phyloP scores from a whole-genome alignment of 1,140 invertebrate genomes.

The Trigoniulus corallinus region DNA sequence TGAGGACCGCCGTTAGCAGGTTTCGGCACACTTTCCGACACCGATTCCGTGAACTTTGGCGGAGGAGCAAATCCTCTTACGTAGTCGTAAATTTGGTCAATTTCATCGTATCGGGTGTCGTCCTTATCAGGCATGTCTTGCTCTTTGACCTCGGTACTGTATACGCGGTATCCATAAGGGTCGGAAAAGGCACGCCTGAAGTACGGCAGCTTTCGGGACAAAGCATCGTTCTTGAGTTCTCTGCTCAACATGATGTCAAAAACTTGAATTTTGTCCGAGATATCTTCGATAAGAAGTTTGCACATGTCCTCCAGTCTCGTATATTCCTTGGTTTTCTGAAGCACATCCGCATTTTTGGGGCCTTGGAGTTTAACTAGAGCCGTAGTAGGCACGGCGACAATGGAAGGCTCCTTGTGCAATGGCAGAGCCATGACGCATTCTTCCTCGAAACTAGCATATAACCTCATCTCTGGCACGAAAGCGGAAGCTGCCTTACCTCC shows the following conservation, averaged over 20 bases:
- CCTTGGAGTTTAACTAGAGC: slow-evolving; percentile 68
- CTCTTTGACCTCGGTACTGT: slow-evolving; percentile 4
- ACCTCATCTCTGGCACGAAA: slow-evolving; percentile 63
- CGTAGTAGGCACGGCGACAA: slow-evolving; percentile 64
- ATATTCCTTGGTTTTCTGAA: slow-evolving; percentile 62
- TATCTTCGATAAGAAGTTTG: slow-evolving; percentile 55
- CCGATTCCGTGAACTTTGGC: slow-evolving; percentile 35
- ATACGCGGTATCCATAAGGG: slow-evolving; percentile 5
- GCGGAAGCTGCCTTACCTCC: slow-evolving; percentile 33
- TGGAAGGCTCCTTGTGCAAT: slow-evolving; percentile 41
- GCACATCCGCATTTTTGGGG: slow-evolving; percentile 62
- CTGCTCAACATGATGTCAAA: slow-evolving; percentile 17
- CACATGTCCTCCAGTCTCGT: slow-evolving; percentile 59
- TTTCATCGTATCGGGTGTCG: slow-evolving; percentile 68
- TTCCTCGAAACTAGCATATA: slow-evolving; percentile 67
- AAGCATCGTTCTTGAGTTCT: not conserved
- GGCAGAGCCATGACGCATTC: slow-evolving; percentile 64
- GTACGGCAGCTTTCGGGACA: slow-evolving; percentile 16
- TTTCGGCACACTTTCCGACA: not conserved
- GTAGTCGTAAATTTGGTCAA: slow-evolving; percentile 92
- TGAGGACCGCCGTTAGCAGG: not conserved
- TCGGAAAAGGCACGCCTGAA: slow-evolving; percentile 13
- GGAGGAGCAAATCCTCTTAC: slow-evolving; percentile 77
- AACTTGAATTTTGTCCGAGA: slow-evolving; percentile 56
- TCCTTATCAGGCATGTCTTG: slow-evolving; percentile 22